phyloP scores from a whole-genome alignment of 2,113 vertebrate species.

The Brevimyrus niger region DNA sequence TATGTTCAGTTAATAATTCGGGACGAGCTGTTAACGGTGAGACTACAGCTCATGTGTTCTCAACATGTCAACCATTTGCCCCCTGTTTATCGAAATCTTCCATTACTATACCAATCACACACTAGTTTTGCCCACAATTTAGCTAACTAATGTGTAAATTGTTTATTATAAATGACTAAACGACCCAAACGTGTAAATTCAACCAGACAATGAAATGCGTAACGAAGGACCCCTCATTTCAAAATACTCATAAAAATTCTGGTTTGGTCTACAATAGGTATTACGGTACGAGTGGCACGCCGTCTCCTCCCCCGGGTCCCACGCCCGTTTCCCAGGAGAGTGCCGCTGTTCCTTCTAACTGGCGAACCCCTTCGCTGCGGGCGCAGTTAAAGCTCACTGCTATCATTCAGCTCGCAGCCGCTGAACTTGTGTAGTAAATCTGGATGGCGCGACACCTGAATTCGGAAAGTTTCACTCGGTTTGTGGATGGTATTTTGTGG shows the following conservation, averaged over 20 bases:
- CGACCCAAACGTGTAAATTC: neutral
- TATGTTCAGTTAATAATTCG: neutral
- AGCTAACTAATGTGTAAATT: neutral
- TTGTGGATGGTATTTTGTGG: neutral
- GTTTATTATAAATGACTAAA: neutral
- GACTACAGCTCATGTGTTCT: neutral
- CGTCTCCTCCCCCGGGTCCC: conserved; percentile 16
- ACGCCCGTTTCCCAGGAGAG: conserved; percentile 8
- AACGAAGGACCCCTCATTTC: neutral
- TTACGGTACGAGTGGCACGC: conserved; percentile 13
- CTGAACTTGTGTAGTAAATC: neutral
- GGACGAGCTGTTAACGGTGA: neutral
- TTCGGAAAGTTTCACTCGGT: neutral
- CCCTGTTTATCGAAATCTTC: neutral
- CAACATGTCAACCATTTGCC: neutral
- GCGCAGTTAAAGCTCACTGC: neutral
- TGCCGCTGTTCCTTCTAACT: conserved; percentile 9
- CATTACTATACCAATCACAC: neutral
- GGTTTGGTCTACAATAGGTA: neutral
- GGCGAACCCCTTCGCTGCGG: conserved; percentile 11
- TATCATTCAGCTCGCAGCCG: neutral
- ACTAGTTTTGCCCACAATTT: neutral
- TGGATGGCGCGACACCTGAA: neutral
- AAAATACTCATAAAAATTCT: neutral
- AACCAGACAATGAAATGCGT: neutral